Evolutionary conservation across 2,888 invertebrate genomes (phyloP), one percentile per base, ranked within the genome.

Genomic region (Aphelenchoides bicaudatus): DNA sequence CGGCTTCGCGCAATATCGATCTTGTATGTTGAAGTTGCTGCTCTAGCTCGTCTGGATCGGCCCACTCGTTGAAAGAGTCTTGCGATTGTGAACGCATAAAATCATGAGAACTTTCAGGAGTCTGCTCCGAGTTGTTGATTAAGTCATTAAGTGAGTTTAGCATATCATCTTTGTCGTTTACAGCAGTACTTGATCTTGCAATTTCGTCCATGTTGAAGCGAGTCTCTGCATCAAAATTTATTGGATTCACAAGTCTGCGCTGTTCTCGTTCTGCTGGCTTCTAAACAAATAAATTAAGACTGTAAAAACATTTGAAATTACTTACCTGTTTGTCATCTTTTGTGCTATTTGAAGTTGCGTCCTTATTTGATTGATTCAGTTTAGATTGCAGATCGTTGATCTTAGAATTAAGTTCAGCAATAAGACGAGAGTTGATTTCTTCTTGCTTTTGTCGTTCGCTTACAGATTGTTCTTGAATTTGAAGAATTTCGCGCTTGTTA

Each of bases 1-100:
- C 94, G 67, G 81, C 82, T 56, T 84, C 84, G 66, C 81, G 80
- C 59, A 83, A 72, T 16, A 84, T 62, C 79, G 82, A 65, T 19
- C 59, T 55, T 8, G 66, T 61, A 52, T 72, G 67, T 16, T 54
- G 43, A 29, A 70, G 54, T 19, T 71, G 68, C n/a, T 39, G 27
- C 27, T 51, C 30, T 25, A 68, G 19, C 10, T 52, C 27, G 10
- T 67, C 61, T 19, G 51, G 34, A 23, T 66, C 61, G 16, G 28
- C 30, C 16, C 39, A 28, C 34, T 51, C 28, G 31, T 51, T n/a
- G 10, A 46, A 38, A 3, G 55, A 58, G 16, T 29, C 21, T 16
- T n/a, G 13, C 43, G 43, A 56, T 19, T 23, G 19, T 8, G 19
- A n/a, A 38, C 31, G 2, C 3, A 25, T 43, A 13, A 43, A 3